phyloP scores from a whole-genome alignment of 2,797 vertebrate genomes.

The Ammospiza maritima region DNA sequence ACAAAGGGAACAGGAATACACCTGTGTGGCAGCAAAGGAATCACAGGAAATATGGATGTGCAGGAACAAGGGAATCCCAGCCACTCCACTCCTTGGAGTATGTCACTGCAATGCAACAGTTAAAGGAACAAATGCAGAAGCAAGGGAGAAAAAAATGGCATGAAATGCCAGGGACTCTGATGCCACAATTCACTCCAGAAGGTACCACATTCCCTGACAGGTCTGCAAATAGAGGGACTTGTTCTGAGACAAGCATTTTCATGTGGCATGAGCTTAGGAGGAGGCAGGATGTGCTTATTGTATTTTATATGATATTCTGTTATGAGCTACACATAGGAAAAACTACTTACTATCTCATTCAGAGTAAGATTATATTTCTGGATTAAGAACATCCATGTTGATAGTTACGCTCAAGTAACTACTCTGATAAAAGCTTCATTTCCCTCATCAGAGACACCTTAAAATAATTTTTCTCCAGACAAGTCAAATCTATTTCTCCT shows the following conservation, averaged over 20 bases:
- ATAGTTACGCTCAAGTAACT: neutral
- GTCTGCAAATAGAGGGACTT: neutral
- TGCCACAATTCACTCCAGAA: neutral
- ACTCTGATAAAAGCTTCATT: neutral
- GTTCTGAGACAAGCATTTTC: neutral
- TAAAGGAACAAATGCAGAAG: neutral
- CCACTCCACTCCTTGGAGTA: neutral
- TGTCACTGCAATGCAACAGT: neutral
- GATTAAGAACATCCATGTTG: neutral
- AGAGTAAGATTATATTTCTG: neutral
- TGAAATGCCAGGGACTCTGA: neutral
- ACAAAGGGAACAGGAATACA: neutral
- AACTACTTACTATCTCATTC: neutral
- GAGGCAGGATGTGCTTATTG: fast-evolving
- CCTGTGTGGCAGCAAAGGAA: neutral
- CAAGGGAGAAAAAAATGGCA: neutral
- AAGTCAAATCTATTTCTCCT: neutral
- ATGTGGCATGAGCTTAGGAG: neutral
- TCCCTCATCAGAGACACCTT: neutral
- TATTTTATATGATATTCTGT: neutral
- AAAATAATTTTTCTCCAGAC: neutral
- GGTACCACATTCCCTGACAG: fast-evolving
- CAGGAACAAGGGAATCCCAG: neutral
- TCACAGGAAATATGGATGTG: neutral
- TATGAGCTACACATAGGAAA: neutral